phyloP scores from a whole-genome alignment of 2,888 invertebrate species.

The Sphaerophoria rueppellii region DNA sequence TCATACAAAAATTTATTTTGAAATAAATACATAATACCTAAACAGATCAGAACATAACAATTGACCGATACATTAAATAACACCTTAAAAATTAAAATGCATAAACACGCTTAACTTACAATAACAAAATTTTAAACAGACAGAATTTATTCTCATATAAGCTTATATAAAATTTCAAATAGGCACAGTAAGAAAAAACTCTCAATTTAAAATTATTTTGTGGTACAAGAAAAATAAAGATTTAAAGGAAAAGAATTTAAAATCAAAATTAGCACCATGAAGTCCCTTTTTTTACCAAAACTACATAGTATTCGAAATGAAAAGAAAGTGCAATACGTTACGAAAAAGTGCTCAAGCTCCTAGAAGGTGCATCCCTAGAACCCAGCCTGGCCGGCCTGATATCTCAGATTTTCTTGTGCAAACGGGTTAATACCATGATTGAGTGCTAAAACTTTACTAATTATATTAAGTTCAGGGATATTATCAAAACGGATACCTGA shows the following conservation, averaged over 20 bases:
- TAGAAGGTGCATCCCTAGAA: constrained; percentile 76
- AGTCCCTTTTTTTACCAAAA: background rate
- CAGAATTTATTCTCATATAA: no score
- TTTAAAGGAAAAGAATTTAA: background rate
- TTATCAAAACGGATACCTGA: constrained; percentile 83
- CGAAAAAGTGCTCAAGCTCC: constrained; percentile 53
- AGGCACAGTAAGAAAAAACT: no score
- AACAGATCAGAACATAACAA: constrained; percentile 55
- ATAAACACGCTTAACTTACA: background rate
- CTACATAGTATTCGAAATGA: background rate
- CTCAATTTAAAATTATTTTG: no score
- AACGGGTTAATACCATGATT: constrained; percentile 87
- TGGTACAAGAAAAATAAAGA: no score
- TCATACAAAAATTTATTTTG: constrained; percentile 52
- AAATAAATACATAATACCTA: constrained; percentile 68
- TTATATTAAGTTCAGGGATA: constrained; percentile 90
- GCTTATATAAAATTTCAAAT: no score
- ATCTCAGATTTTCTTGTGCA: constrained; percentile 80
- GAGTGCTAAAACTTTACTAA: constrained; percentile 90
- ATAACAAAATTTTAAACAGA: no score
- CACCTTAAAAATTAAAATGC: constrained; percentile 2
- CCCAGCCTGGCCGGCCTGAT: constrained; percentile 75
- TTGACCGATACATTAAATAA: constrained; percentile 59
- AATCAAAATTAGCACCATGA: background rate
- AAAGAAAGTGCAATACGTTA: constrained; percentile 40